Evolutionary conservation across 2,797 vertebrate species (phyloP), one percentile per base, ranked within the genome.

Genomic region (Falco biarmicus): DNA sequence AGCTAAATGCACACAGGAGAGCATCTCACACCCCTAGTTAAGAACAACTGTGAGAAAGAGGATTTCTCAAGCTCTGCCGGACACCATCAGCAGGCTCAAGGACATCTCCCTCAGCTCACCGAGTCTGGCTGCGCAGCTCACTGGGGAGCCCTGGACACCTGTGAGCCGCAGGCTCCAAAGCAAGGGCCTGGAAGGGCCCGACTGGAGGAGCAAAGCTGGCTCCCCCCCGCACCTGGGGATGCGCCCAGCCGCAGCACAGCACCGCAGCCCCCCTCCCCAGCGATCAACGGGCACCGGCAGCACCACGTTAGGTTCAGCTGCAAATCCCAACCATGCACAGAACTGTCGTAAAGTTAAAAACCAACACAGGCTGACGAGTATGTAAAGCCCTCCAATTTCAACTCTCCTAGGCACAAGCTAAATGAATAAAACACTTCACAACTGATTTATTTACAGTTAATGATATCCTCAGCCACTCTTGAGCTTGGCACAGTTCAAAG

Each of bases 371-470:
- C 64, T 51, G 82, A 28, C 6, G 70, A 74, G 88, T 22, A 39
- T 8, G 17, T 16, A 43, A 66, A 93, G 41, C 48, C 71, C 84
- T 91, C 80, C 45, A 7, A 28, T 41, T 57, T n/a, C 87, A 61
- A 20, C 80, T 39, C 80, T 76, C 47, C 75, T 3, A n/a, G 63
- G 92, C 84, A 63, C 45, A 34, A 74, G 54, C 61, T 84, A 87
- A 96, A 94, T 19, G 43, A 87, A 88, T 84, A 92, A 91, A 96
- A 50, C 80, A 69, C 88, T 95, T 87, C 43, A 31, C 65, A 50
- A 32, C 3, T 84, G 94, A 93, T 96, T 96, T 93, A 79, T 95
- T 90, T 91, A 86, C 92, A 85, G 88, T 45, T 96, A 89, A 84
- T 63, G 70, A 56, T 74, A 87, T 43, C 84, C 84, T 74, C 41